Evolutionary conservation across 2,113 vertebrate genomes (phyloP).

Genomic region (Sardina pilchardus): DNA sequence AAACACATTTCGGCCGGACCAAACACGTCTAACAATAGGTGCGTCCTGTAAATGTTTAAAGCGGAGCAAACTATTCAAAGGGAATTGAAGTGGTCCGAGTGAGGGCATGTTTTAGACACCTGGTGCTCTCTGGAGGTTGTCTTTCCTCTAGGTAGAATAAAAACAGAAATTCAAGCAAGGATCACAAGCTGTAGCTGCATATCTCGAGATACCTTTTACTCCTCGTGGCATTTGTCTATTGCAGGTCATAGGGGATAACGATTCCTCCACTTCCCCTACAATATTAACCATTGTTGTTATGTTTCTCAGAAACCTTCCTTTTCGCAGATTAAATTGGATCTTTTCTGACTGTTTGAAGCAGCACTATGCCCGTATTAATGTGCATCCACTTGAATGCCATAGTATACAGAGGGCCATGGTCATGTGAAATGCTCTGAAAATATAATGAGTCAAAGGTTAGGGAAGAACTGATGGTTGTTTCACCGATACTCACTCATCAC

Average conservation of each 20-base stretch:
- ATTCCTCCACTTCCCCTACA: neutral
- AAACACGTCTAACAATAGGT: constrained; percentile 3
- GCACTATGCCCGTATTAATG: too few relatives aligned
- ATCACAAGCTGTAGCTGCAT: neutral
- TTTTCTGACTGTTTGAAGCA: too few relatives aligned
- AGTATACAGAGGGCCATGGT: too few relatives aligned
- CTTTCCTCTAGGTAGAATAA: neutral
- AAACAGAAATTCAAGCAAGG: neutral
- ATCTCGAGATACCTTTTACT: neutral
- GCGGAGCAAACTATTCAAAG: neutral
- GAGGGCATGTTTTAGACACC: neutral
- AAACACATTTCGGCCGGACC: neutral
- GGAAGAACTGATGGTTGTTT: too few relatives aligned
- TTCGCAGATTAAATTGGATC: too few relatives aligned
- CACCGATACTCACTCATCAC: too few relatives aligned
- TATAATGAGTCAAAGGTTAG: too few relatives aligned
- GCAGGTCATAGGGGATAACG: too few relatives aligned
- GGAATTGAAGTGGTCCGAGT: neutral
- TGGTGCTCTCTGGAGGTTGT: neutral
- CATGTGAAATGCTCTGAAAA: too few relatives aligned
- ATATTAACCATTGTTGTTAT: neutral
- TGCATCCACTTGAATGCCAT: too few relatives aligned
- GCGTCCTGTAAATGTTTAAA: constrained; percentile 11
- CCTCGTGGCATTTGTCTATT: neutral
- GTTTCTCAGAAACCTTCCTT: too few relatives aligned